These are phyloP conservation scores for Cnemophilus loriae DNA, from an alignment of 2,113 vertebrate genomes.

Conservation along the genomic window DNA sequence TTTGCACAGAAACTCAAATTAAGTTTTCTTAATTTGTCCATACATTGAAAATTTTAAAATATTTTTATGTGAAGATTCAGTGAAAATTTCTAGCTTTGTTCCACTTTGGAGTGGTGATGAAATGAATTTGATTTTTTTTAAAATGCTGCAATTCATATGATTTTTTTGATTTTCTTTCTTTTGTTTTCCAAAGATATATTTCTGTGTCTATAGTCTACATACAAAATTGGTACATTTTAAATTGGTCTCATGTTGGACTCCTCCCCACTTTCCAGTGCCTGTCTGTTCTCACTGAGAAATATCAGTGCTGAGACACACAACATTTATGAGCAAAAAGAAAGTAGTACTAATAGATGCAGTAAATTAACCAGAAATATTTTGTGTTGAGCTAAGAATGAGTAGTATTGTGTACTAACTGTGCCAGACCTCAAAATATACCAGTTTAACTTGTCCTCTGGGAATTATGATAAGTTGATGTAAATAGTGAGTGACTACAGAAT, in stretches of 20 bases:
- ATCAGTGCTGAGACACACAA: not conserved
- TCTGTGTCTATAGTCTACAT: not conserved
- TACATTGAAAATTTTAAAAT: not conserved
- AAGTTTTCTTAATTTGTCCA: not conserved
- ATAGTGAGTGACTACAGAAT: not conserved
- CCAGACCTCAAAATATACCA: conserved; percentile 26
- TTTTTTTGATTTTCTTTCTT: not conserved
- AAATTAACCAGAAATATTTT: conserved; percentile 32
- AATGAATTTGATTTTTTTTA: not conserved
- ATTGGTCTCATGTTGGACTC: not conserved
- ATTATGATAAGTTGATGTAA: not conserved
- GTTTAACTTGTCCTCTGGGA: conserved; percentile 15
- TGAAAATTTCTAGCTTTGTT: not conserved
- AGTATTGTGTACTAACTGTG: conserved; percentile 6
- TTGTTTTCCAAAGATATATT: not conserved
- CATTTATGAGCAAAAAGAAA: conserved; percentile 4
- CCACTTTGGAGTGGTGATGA: not conserved
- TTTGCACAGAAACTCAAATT: not conserved
- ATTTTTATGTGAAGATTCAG: not conserved
- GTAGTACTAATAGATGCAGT: not conserved
- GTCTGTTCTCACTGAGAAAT: not conserved
- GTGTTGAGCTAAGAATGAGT: not conserved
- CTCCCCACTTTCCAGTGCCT: not conserved
- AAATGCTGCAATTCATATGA: not conserved
- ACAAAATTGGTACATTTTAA: not conserved